phyloP scores from a whole-genome alignment of 1,140 invertebrate genomes.

The Drosophila mojavensis region DNA sequence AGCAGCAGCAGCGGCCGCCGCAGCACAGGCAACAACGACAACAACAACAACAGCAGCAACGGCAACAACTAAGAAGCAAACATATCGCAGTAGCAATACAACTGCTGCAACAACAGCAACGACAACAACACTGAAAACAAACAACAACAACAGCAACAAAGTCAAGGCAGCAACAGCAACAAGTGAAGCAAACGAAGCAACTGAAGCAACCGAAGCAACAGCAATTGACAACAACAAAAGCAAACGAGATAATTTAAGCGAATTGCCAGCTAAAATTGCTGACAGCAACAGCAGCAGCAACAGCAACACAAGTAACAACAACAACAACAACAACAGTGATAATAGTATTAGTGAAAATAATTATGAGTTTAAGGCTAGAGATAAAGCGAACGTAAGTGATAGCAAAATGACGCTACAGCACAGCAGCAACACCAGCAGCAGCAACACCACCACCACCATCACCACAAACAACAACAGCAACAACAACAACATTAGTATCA shows the following conservation, averaged over 20 bases:
- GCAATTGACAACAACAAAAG: conserved; percentile 24
- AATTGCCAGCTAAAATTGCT: conserved; percentile 44
- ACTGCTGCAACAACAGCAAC: conserved; percentile 42
- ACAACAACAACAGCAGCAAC: conserved; percentile 38
- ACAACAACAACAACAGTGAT: conserved; percentile 78
- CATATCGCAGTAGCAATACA: conserved; percentile 63
- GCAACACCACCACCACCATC: conserved; percentile 74
- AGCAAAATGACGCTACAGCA: conserved; percentile 82
- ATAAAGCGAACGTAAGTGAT: conserved; percentile 78
- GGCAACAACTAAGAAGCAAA: conserved; percentile 73
- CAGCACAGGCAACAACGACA: conserved; percentile 44
- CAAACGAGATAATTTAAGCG: conserved; percentile 39
- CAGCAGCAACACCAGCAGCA: conserved; percentile 53
- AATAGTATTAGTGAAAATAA: conserved; percentile 81
- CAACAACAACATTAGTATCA: conserved; percentile 32
- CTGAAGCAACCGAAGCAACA: conserved; percentile 31
- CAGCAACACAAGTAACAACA: conserved; percentile 44
- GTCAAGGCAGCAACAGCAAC: conserved; percentile 21
- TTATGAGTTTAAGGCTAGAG: conserved; percentile 78
- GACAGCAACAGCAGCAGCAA: conserved; percentile 53
- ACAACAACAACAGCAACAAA: conserved; percentile 41
- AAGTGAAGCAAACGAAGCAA: conserved; percentile 22
- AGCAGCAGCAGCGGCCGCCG: conserved; percentile 43
- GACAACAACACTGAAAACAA: conserved; percentile 42
- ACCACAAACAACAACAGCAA: conserved; percentile 65